A percentile compares a stretch with the other conserved stretches of the same genome.
phyloP scores from a whole-genome alignment of 2,113 vertebrate genomes.

The Vidua macroura region DNA sequence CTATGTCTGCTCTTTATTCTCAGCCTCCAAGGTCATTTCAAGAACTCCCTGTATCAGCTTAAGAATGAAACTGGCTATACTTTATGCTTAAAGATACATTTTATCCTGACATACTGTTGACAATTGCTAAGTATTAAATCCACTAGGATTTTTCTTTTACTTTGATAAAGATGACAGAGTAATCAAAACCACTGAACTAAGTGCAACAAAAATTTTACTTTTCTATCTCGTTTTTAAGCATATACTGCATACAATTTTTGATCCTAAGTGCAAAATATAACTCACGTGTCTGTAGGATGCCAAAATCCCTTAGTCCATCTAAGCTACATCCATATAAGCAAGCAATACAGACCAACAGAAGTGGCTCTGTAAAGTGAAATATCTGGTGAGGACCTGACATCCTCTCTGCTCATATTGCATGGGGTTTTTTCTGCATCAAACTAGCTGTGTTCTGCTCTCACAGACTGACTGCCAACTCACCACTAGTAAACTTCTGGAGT shows the following conservation, averaged over 20 bases:
- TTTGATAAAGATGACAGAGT: not conserved
- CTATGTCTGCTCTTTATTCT: not conserved
- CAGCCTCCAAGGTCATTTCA: conserved; percentile 27
- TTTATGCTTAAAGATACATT: not conserved
- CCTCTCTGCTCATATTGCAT: not conserved
- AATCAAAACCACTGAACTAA: not conserved
- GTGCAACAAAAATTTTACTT: not conserved
- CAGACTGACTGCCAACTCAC: not conserved
- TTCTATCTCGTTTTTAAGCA: not conserved
- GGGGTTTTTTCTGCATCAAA: not conserved
- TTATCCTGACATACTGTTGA: not conserved
- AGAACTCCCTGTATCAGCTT: not conserved
- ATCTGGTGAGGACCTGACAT: not conserved
- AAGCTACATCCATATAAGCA: not conserved
- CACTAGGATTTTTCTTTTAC: not conserved
- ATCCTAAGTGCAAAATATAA: not conserved
- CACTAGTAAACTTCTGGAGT: not conserved
- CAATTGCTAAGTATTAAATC: not conserved
- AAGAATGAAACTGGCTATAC: not conserved
- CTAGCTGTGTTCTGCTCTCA: not conserved
- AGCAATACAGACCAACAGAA: not conserved
- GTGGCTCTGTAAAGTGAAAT: not conserved
- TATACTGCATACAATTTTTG: not conserved
- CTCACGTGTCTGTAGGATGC: not conserved
- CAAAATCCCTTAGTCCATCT: not conserved